Evolutionary conservation across 2,888 invertebrate species (phyloP).

Genomic region (Tubulanus polymorphus): DNA sequence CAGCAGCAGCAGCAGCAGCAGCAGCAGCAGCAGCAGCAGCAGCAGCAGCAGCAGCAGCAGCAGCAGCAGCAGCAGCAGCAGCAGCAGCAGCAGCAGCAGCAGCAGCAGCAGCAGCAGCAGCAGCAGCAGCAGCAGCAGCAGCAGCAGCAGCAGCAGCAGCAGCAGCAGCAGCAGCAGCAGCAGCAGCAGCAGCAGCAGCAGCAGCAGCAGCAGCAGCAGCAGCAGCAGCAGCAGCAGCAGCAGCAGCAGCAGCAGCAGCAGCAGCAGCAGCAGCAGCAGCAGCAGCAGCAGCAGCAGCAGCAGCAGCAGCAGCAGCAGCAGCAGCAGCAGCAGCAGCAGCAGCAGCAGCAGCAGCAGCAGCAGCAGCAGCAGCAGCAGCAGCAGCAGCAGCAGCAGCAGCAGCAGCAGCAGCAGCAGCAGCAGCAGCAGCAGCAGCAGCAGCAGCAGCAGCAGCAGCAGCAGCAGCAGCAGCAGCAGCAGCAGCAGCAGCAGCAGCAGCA

Average conservation of each 20-base stretch:
- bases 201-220: background rate
- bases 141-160: background rate
- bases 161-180: conserved; percentile 1
- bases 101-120: conserved; percentile 1
- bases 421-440: background rate
- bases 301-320: background rate
- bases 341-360: conserved; percentile 1
- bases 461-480: conserved; percentile 2
- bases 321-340: conserved; percentile 1
- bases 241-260: background rate
- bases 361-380: conserved; percentile 1
- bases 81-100: conserved; percentile 1
- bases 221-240: no score
- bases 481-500: conserved; percentile 1
- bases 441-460: conserved; percentile 1
- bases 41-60: no score
- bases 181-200: background rate
- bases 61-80: background rate
- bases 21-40: no score
- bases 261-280: background rate
- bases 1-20: no score
- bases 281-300: background rate
- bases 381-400: conserved; percentile 1
- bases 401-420: conserved; percentile 1
- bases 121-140: conserved; percentile 1